Evolutionary conservation across 2,797 vertebrate species (phyloP), one percentile per base, ranked within the genome.

Genomic region (Uromys caudimaculatus): DNA sequence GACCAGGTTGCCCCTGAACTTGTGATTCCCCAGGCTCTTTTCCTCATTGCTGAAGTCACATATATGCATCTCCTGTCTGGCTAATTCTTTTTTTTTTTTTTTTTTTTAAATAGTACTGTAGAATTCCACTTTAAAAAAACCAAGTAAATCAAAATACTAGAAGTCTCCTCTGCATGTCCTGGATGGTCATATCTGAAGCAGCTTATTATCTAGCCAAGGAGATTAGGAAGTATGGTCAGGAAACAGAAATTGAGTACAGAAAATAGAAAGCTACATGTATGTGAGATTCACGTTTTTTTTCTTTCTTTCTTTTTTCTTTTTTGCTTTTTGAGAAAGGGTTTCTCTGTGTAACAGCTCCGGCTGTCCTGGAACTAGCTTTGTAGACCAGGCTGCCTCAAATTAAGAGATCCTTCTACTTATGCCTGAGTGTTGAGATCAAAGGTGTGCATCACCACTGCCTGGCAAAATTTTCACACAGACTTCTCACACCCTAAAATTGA

Each of bases 41-140:
- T 85, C 7, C 52, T 24, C 5, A 13, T 17, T 44, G 52, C 9
- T 41, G n/a, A 88, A 27, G 24, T 75, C 58, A 75, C n/a, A 56
- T 3, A 54, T 19, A 32, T 35, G 29, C 2, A 60, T 38, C 38
- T 75, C 38, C 19, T n/a, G 54, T 35, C 54, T 60, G 71, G 29
- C 89, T 91, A 41, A 91, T 90, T 92, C 47, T 35, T 54, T 83
- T 41, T 58, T 62, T 24, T 62, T 62, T 76, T 60, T 60, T 54
- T 38, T 81, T 84, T 35, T 81, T 83, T 75, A 6, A 91, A 76
- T 83, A 87, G 75, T 97, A 52, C 16, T 67, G 23, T 41, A 24
- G 24, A 69, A 89, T 95, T 87, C 96, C 69, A 52, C n/a, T 93
- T 95, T 73, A 56, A 67, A 86, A 94, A 94, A 4, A n/a, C 35